These are phyloP conservation scores for Toxotes lorentzi DNA, from an alignment of 2,797 vertebrate genomes.

Conservation along the genomic window DNA sequence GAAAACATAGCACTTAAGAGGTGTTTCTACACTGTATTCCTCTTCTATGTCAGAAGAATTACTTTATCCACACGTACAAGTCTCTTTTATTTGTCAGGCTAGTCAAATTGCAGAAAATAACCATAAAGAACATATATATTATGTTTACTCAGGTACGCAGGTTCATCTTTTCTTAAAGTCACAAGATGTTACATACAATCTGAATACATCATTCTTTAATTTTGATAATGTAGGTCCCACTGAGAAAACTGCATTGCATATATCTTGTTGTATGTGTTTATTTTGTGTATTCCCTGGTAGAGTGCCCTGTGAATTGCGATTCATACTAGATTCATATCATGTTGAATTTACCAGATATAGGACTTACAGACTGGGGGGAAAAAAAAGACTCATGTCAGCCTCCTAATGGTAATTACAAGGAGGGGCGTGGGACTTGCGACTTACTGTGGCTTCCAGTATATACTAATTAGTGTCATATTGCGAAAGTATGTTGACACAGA, in stretches of 20 bases:
- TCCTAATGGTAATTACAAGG: slow-evolving; percentile 36
- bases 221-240: not conserved
- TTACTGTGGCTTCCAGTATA: slow-evolving; percentile 38
- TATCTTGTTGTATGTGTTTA: not conserved
- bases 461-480: slow-evolving; percentile 56
- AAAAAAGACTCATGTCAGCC: slow-evolving; percentile 30
- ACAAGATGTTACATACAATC: not conserved
- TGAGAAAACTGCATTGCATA: not conserved
- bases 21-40: not conserved
- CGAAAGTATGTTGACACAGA: slow-evolving; percentile 25
- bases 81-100: not conserved
- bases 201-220: not conserved
- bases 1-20: slow-evolving; percentile 28
- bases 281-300: not conserved
- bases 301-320: not conserved
- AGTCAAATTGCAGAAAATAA: not conserved
- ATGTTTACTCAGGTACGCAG: not conserved
- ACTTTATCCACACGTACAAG: not conserved
- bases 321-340: slow-evolving; percentile 25
- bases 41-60: not conserved
- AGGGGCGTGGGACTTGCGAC: slow-evolving; percentile 14
- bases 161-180: not conserved
- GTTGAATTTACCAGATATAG: slow-evolving; percentile 37
- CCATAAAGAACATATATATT: not conserved
- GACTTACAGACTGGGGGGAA: slow-evolving; percentile 3